Percentiles rank a stretch among this genome's conserved stretches.
Conservation (phyloP, 2,113 vertebrate species). For the Cygnus buccinator region DNA sequence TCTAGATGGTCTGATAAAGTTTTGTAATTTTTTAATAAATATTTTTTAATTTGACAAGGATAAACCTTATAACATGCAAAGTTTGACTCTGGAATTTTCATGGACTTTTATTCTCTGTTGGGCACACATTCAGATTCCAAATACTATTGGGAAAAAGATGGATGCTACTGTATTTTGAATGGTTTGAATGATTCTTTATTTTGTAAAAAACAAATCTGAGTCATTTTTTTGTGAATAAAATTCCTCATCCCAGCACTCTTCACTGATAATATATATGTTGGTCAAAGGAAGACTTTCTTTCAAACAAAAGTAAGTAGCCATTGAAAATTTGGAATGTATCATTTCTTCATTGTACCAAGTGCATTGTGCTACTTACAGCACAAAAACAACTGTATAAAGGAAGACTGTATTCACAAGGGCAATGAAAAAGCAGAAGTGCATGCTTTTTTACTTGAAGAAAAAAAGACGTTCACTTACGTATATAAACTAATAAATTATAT, state of each 20-base stretch:
- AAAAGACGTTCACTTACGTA: neutral
- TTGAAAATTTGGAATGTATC: neutral
- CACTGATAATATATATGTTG: neutral
- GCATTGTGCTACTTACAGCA: neutral
- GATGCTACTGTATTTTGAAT: neutral
- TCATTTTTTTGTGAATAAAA: neutral
- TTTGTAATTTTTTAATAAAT: neutral
- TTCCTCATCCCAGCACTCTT: neutral
- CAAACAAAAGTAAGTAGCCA: neutral
- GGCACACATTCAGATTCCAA: neutral
- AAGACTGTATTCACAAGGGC: neutral
- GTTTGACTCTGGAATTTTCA: neutral
- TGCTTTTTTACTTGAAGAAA: neutral
- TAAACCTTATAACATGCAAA: neutral
- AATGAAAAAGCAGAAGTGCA: neutral
- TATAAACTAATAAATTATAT: neutral
- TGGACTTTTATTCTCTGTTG: neutral
- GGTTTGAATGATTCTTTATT: neutral
- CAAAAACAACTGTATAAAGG: neutral
- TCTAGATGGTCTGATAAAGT: neutral
- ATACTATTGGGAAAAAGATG: neutral
- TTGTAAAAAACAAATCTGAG: neutral
- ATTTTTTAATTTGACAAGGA: neutral
- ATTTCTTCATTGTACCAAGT: neutral
- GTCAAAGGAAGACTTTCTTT: neutral